Conservation (phyloP, 1,140 invertebrate species). For the Meloidogyne exigua region DNA sequence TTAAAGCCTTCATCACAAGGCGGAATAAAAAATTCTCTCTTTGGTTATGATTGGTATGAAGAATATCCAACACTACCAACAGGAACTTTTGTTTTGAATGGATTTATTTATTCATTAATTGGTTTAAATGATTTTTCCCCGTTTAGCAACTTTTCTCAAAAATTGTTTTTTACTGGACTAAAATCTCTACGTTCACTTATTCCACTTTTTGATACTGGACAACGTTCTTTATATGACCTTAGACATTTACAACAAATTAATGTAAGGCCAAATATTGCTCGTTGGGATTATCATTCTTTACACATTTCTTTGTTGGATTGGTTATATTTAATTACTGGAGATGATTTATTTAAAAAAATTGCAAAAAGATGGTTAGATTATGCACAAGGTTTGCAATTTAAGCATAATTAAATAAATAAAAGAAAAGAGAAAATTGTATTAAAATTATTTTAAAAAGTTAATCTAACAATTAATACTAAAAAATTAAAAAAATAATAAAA, state of each 20-base stretch:
- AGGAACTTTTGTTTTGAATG: not conserved
- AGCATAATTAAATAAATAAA: conserved; percentile 1
- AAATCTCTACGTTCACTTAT: conserved; percentile 18
- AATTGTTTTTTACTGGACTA: conserved; percentile 10
- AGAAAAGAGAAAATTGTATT: too few species aligned
- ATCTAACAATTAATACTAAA: too few species aligned
- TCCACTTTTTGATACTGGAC: conserved; percentile 17
- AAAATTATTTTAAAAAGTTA: too few species aligned
- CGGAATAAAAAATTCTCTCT: conserved; percentile 9
- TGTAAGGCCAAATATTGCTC: conserved; percentile 14
- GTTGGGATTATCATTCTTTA: conserved; percentile 19
- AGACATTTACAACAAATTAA: conserved; percentile 6
- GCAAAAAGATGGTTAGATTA: conserved; percentile 19
- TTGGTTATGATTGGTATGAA: conserved; percentile 8
- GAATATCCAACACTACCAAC: conserved; percentile 12
- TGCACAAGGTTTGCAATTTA: conserved; percentile 6
- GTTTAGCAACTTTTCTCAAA: conserved; percentile 8
- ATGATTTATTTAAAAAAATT: conserved; percentile 3
- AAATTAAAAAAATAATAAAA: too few species aligned
- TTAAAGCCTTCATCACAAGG: conserved; percentile 6
- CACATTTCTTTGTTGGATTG: conserved; percentile 7
- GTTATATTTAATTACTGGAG: conserved; percentile 13
- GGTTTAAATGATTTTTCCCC: conserved; percentile 19
- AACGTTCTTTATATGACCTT: conserved; percentile 22
- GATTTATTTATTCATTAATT: conserved; percentile 23